Conservation (phyloP, 2,797 vertebrate species). For the Oceanodroma leucorhoa region DNA sequence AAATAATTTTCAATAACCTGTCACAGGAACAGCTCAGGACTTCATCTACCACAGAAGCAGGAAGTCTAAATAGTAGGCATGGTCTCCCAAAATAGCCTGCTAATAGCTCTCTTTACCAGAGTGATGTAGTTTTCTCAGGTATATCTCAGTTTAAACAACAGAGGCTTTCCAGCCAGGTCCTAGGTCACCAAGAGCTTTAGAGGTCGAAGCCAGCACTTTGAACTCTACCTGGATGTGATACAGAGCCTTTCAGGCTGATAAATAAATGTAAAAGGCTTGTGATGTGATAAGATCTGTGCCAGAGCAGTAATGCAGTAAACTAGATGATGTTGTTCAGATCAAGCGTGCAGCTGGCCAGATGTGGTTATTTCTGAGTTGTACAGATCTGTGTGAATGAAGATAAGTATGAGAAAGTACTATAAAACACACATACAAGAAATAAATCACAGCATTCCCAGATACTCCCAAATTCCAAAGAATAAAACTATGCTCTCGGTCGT, state of each 20-base stretch:
- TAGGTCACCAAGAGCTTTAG: not conserved
- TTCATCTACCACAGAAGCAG: not conserved
- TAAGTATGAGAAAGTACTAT: not conserved
- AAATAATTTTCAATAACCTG: not conserved
- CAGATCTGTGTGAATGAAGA: not conserved
- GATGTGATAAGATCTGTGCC: not conserved
- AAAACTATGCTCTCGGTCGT: accelerated
- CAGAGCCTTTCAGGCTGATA: not conserved
- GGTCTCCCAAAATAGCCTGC: not conserved
- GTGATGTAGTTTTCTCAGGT: not conserved
- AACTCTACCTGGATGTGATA: not conserved
- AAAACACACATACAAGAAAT: not conserved
- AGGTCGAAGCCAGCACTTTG: not conserved
- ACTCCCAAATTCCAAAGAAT: not conserved
- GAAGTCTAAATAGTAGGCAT: not conserved
- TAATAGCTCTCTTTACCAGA: not conserved
- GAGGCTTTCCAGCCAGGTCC: not conserved
- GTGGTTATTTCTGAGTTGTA: not conserved
- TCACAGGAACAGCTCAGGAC: not conserved
- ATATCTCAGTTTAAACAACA: not conserved
- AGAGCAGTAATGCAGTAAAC: not conserved
- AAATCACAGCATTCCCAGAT: not conserved
- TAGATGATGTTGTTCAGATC: not conserved
- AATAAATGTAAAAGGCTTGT: not conserved
- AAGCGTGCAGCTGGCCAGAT: accelerated